A percentile compares a stretch with the other conserved stretches of the same genome.
Evolutionary conservation across 2,113 vertebrate genomes (phyloP).

Genomic region (Balaeniceps rex): DNA sequence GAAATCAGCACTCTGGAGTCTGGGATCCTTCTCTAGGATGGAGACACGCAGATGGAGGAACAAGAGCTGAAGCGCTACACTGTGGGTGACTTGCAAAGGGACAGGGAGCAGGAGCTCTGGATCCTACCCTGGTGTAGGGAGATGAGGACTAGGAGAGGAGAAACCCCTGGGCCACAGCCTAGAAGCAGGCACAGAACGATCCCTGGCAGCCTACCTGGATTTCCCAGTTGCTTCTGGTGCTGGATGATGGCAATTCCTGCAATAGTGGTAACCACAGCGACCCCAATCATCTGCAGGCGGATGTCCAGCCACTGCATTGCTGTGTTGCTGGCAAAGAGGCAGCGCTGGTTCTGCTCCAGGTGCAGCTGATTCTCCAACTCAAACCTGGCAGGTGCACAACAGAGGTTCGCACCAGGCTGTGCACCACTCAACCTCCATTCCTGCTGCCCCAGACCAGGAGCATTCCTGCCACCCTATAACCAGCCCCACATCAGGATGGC

Average conservation of each 20-base stretch:
- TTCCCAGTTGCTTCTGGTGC: constrained; percentile 79
- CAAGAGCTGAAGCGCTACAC: not conserved
- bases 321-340: constrained; percentile 86
- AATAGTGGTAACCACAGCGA: constrained; percentile 83
- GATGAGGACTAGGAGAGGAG: not conserved
- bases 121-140: not conserved
- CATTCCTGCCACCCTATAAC: not conserved
- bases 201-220: constrained; percentile 79
- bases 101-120: not conserved
- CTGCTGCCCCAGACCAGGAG: not conserved
- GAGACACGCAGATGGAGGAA: not conserved
- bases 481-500: not conserved
- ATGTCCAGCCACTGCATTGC: constrained; percentile 93
- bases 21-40: not conserved
- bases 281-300: constrained; percentile 93
- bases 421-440: not conserved
- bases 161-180: not conserved
- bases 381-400: constrained; percentile 76
- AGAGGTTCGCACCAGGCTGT: not conserved
- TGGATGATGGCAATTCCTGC: constrained; percentile 85
- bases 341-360: constrained; percentile 91
- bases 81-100: not conserved
- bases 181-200: not conserved
- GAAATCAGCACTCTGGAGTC: not conserved
- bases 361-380: constrained; percentile 81